Conservation (phyloP, 1,140 invertebrate genomes). For the Charaxes varanes region DNA sequence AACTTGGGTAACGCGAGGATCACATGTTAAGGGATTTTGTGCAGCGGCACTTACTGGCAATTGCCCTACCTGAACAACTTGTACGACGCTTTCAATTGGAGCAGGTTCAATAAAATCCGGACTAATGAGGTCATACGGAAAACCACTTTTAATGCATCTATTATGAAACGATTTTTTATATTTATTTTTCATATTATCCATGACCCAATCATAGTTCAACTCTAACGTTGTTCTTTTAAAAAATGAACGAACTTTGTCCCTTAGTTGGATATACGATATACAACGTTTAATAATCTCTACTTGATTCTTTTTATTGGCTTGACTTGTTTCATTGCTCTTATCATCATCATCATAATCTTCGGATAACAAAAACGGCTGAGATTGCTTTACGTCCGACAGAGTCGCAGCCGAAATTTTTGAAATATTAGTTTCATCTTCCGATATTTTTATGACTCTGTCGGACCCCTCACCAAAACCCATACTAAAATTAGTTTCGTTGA, state of each 20-base stretch:
- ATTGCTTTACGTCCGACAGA: constrained; percentile 74
- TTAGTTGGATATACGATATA: constrained; percentile 37
- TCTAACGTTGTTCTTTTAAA: constrained; percentile 46
- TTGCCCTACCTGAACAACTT: constrained; percentile 69
- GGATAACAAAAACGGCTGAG: constrained; percentile 64
- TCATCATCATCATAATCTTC: constrained; percentile 29
- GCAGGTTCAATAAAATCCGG: constrained; percentile 48
- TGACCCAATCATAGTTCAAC: constrained; percentile 30
- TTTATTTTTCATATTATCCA: constrained; percentile 28
- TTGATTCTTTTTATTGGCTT: constrained; percentile 33
- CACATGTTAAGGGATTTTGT: constrained; percentile 64
- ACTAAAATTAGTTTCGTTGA: constrained; percentile 58
- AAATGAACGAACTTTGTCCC: constrained; percentile 50
- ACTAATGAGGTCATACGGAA: constrained; percentile 38
- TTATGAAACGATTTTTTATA: constrained; percentile 11
- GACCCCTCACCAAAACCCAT: constrained; percentile 75
- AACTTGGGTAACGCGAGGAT: constrained; percentile 63
- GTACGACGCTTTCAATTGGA: constrained; percentile 36
- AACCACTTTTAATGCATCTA: constrained; percentile 14
- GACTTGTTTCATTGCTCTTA: constrained; percentile 18
- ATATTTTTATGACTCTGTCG: constrained; percentile 72
- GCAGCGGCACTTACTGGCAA: constrained; percentile 62
- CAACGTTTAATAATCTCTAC: constrained; percentile 33
- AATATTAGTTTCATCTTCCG: constrained; percentile 46
- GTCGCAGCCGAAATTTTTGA: constrained; percentile 70